These are phyloP conservation scores for Cephalopterus ornatus DNA, from an alignment of 2,113 vertebrate genomes.

Conservation along the genomic window DNA sequence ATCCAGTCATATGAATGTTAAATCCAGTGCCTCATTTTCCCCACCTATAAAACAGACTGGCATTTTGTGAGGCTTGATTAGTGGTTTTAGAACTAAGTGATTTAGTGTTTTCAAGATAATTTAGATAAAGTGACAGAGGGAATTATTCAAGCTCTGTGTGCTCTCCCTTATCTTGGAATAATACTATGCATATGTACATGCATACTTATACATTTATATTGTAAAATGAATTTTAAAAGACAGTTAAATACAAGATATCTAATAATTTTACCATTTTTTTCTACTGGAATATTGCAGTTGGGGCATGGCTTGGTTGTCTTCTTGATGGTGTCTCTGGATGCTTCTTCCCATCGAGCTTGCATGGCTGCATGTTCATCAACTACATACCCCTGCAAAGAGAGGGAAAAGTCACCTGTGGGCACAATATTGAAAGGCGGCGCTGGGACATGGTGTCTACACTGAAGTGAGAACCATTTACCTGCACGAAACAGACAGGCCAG, in stretches of 20 bases:
- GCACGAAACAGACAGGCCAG: neutral
- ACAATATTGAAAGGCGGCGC: neutral
- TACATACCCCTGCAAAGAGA: slow-evolving; percentile 72
- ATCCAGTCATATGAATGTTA: neutral
- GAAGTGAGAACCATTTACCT: neutral
- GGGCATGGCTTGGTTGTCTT: slow-evolving; percentile 87
- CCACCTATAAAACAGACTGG: neutral
- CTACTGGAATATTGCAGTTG: slow-evolving; percentile 82
- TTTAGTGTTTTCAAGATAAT: neutral
- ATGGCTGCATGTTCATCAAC: slow-evolving; percentile 79
- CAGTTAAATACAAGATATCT: neutral
- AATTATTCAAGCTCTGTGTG: neutral
- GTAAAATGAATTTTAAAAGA: neutral
- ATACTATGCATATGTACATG: neutral
- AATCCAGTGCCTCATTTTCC: neutral
- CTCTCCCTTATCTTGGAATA: neutral
- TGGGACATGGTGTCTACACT: neutral
- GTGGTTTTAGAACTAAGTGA: neutral
- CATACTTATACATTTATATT: neutral
- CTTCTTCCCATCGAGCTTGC: slow-evolving; percentile 84
- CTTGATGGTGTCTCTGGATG: slow-evolving; percentile 82
- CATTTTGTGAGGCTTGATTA: neutral
- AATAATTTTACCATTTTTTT: slow-evolving; percentile 81
- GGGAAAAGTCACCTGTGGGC: neutral
- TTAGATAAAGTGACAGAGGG: neutral